Percentiles rank a stretch among this genome's conserved stretches.
phyloP scores from a whole-genome alignment of 2,888 invertebrate species.

The Drosophila limbata region DNA sequence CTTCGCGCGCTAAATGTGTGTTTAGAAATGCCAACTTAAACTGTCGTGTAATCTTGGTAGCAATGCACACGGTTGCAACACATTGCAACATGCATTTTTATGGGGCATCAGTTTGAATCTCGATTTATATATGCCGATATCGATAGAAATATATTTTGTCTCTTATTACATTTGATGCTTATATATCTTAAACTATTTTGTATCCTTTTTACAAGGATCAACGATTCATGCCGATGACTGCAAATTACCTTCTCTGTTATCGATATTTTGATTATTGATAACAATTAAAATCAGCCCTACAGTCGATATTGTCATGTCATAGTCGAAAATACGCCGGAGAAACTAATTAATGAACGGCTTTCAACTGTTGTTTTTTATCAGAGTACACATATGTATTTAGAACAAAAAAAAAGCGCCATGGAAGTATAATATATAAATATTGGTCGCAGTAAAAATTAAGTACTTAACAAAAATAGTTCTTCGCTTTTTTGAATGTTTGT shows the following conservation, averaged over 20 bases:
- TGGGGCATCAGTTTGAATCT: neutral
- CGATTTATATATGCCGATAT: neutral
- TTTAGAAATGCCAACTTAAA: too few species aligned
- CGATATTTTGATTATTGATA: constrained; percentile 29
- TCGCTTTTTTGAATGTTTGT: constrained; percentile 46
- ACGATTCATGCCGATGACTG: neutral
- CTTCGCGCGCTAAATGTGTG: too few species aligned
- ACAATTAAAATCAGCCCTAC: constrained; percentile 32
- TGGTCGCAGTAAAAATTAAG: constrained; percentile 52
- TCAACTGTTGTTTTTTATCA: constrained; percentile 65
- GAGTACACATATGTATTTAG: constrained; percentile 61
- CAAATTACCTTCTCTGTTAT: constrained; percentile 4
- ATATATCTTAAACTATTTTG: neutral
- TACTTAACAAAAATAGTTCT: constrained; percentile 61
- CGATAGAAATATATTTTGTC: neutral
- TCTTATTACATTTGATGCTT: neutral
- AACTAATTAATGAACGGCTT: constrained; percentile 59
- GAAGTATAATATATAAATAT: constrained; percentile 54
- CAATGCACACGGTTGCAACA: neutral
- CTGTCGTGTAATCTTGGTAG: neutral
- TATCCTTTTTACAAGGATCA: neutral
- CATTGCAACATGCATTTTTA: neutral
- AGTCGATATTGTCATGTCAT: constrained; percentile 65
- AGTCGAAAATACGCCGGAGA: constrained; percentile 59
- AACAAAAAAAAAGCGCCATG: constrained; percentile 66